Conservation (phyloP, 92 coral and sea anemone genomes). For the Scolanthus callimorphus region DNA sequence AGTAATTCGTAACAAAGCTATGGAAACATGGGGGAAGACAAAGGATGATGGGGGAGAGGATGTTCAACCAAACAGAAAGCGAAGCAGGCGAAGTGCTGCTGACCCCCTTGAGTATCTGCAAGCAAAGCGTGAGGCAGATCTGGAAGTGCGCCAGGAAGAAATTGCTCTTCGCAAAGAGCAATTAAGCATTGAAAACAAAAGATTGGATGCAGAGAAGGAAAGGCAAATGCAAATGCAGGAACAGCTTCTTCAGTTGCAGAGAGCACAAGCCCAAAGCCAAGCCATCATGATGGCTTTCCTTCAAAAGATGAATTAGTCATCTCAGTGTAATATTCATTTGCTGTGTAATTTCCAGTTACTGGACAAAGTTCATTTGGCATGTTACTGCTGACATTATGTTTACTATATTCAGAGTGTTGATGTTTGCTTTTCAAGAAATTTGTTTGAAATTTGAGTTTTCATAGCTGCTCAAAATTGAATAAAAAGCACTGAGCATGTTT, state of each 20-base stretch:
- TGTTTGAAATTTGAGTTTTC: too few species aligned
- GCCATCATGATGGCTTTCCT: slow-evolving; percentile 11
- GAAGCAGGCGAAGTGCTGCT: slow-evolving; percentile 33
- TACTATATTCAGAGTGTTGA: too few species aligned
- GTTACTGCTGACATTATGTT: too few species aligned
- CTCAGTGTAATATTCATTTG: too few species aligned
- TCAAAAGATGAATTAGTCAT: too few species aligned
- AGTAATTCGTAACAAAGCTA: slow-evolving; percentile 37
- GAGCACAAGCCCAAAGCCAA: slow-evolving; percentile 18
- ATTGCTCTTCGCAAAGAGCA: slow-evolving; percentile 29
- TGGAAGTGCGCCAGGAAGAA: slow-evolving; percentile 45
- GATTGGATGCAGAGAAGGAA: slow-evolving; percentile 15
- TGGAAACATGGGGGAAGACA: slow-evolving; percentile 49
- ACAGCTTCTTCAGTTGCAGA: slow-evolving; percentile 22
- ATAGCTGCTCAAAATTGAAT: too few species aligned
- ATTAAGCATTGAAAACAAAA: slow-evolving; percentile 32
- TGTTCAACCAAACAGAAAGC: slow-evolving; percentile 8
- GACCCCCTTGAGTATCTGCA: slow-evolving; percentile 44
- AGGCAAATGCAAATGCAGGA: too few species aligned
- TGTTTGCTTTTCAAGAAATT: too few species aligned
- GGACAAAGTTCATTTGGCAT: too few species aligned
- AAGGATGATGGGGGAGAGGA: slow-evolving; percentile 35
- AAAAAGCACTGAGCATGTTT: too few species aligned
- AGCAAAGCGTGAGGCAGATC: slow-evolving; percentile 36
- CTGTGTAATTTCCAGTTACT: too few species aligned